Conservation (phyloP, 2,888 invertebrate genomes). For the Lithophane semibrunnea region DNA sequence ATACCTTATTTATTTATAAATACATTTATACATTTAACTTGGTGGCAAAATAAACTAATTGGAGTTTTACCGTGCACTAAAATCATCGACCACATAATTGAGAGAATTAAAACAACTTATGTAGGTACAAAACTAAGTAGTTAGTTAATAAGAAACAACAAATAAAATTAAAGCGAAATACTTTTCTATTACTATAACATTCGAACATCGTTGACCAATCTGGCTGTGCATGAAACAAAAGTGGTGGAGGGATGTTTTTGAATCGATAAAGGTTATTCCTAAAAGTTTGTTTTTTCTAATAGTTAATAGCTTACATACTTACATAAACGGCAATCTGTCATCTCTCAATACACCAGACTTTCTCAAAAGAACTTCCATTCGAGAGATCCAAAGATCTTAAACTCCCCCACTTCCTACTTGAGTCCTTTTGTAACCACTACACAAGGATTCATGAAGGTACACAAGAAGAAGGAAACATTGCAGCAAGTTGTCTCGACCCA, state of each 20-base stretch:
- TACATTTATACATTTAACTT: not conserved
- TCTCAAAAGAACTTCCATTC: not conserved
- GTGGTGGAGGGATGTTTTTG: no score
- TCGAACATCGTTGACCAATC: no score
- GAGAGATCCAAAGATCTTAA: constrained; percentile 1
- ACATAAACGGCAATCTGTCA: not conserved
- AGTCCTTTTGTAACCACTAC: constrained; percentile 45
- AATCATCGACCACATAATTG: not conserved
- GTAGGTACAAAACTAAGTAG: no score
- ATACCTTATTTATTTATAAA: not conserved
- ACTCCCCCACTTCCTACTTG: constrained; percentile 10
- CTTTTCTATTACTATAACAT: no score
- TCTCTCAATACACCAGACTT: not conserved
- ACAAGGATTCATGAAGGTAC: constrained; percentile 68
- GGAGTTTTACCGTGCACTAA: not conserved
- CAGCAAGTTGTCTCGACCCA: constrained; percentile 83
- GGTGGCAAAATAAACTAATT: not conserved
- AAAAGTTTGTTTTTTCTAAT: no score
- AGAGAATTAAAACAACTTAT: not conserved
- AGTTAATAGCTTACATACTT: no score
- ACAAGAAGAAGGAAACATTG: constrained; percentile 80
- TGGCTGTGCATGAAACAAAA: no score
- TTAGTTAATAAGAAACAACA: not conserved
- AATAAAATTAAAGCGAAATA: not conserved
- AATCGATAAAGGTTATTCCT: no score